Conservation (phyloP, 1,140 invertebrate species). For the Zaprionus inermis region DNA sequence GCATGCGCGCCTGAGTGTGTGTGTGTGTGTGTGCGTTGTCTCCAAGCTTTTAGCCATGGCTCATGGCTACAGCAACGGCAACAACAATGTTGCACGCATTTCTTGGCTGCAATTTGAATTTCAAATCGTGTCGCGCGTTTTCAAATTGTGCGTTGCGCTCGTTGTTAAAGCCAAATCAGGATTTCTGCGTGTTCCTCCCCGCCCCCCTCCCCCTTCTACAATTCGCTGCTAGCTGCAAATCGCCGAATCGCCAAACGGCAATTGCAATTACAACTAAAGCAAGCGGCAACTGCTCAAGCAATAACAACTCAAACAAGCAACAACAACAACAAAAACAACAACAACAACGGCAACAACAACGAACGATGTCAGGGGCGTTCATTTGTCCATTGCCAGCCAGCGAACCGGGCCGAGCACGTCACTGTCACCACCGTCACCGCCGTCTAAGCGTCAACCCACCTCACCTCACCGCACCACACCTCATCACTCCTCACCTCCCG, state of each 20-base stretch:
- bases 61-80: slow-evolving; percentile 57
- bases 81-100: slow-evolving; percentile 65
- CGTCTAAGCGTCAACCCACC: slow-evolving; percentile 30
- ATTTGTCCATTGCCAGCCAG: slow-evolving; percentile 78
- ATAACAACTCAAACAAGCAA: slow-evolving; percentile 22
- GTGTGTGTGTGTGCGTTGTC: slow-evolving; percentile 14
- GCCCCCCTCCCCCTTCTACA: background rate
- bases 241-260: slow-evolving; percentile 65
- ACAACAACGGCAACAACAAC: slow-evolving; percentile 51
- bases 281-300: slow-evolving; percentile 18
- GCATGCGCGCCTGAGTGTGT: slow-evolving; percentile 24
- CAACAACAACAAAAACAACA: slow-evolving; percentile 22
- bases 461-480: background rate
- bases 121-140: slow-evolving; percentile 67
- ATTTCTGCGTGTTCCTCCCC: slow-evolving; percentile 68
- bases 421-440: slow-evolving; percentile 69
- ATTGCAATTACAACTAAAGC: slow-evolving; percentile 72
- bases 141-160: slow-evolving; percentile 79
- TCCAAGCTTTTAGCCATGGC: slow-evolving; percentile 69
- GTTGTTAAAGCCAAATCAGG: slow-evolving; percentile 81
- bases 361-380: slow-evolving; percentile 81
- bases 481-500: background rate
- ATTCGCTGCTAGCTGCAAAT: background rate
- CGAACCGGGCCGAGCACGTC: slow-evolving; percentile 78
- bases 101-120: slow-evolving; percentile 81